Conservation (phyloP, 2,797 vertebrate species). For the Gymnocypris eckloni region DNA sequence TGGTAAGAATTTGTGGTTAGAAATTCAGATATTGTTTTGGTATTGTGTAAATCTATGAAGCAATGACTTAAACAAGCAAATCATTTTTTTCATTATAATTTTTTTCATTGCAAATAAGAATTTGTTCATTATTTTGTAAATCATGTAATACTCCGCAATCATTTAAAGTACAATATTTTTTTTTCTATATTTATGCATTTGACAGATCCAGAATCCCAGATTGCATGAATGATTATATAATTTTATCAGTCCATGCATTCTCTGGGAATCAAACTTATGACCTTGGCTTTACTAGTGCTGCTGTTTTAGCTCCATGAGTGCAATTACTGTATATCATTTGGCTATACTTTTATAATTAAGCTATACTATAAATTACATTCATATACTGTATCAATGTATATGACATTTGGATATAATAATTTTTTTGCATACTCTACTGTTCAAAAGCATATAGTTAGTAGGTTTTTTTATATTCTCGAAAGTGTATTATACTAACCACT, state of each 20-base stretch:
- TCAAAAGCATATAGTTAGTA: not conserved
- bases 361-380: not conserved
- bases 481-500: not conserved
- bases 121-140: not conserved
- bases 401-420: not conserved
- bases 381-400: not conserved
- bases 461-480: not conserved
- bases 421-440: not conserved
- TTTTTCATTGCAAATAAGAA: too few relatives aligned
- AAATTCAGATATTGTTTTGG: not conserved
- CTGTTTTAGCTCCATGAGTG: not conserved
- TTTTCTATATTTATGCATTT: not conserved
- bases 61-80: not conserved
- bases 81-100: not conserved
- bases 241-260: not conserved
- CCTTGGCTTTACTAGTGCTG: not conserved
- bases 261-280: not conserved
- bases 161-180: not conserved
- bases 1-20: not conserved
- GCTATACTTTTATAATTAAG: not conserved
- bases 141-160: not conserved
- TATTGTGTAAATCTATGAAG: not conserved
- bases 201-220: not conserved
- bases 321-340: not conserved
- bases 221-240: not conserved